Evolutionary conservation across 2,888 invertebrate species (phyloP).

Genomic region (Mesopsocus fuscifrons): DNA sequence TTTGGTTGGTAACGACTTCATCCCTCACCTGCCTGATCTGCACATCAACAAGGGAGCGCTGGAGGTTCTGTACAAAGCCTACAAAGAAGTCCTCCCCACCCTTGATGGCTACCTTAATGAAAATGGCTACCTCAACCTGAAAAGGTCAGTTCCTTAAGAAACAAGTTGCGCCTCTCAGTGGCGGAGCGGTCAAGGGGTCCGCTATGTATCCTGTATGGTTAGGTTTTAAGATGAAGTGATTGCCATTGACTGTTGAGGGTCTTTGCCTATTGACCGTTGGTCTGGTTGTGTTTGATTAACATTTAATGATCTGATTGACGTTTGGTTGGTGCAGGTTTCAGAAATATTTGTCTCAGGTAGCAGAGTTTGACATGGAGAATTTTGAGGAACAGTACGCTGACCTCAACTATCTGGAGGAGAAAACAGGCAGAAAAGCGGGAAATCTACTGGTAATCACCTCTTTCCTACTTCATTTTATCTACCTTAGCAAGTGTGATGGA

Average conservation of each 20-base stretch:
- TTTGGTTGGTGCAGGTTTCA: conserved; percentile 39
- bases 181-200: too few species aligned
- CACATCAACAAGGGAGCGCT: conserved; percentile 84
- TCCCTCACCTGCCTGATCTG: conserved; percentile 86
- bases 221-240: too few species aligned
- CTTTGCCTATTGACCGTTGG: too few species aligned
- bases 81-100: conserved; percentile 68
- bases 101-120: conserved; percentile 90
- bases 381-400: conserved; percentile 63
- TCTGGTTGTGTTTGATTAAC: neutral
- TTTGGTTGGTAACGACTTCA: conserved; percentile 94
- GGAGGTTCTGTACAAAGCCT: conserved; percentile 68
- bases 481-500: too few species aligned
- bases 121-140: conserved; percentile 60
- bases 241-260: too few species aligned
- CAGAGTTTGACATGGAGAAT: conserved; percentile 50
- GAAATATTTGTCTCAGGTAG: conserved; percentile 56
- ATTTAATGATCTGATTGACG: conserved; percentile 6
- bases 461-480: too few species aligned
- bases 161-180: too few species aligned
- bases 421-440: conserved; percentile 45
- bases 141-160: conserved; percentile 30
- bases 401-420: conserved; percentile 62
- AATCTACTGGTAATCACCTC: too few species aligned
- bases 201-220: too few species aligned